Percentiles rank a stretch among this genome's conserved stretches.
Evolutionary conservation across 2,888 invertebrate species (phyloP).

Genomic region (Eupeodes luniger): DNA sequence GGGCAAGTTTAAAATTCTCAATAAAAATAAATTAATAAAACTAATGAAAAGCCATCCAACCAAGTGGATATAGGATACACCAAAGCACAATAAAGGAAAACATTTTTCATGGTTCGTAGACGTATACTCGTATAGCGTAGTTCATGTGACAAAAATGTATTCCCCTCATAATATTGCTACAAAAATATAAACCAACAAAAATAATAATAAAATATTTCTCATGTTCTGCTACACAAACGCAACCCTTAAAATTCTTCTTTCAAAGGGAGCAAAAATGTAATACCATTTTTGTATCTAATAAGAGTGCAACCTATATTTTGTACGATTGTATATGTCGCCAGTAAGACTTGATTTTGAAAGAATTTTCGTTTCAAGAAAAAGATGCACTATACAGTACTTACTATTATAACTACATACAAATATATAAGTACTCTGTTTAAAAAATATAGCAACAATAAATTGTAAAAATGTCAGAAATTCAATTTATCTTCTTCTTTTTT

Average conservation of each 20-base stretch:
- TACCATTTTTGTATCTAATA: neutral
- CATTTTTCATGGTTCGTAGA: neutral
- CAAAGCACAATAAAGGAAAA: neutral
- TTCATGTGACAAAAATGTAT: constrained; percentile 28
- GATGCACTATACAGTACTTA: neutral
- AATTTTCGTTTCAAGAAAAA: neutral
- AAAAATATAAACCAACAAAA: constrained; percentile 28
- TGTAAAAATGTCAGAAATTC: constrained; percentile 35
- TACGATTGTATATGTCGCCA: constrained; percentile 35
- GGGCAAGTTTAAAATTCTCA: constrained; percentile 1
- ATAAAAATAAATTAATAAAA: constrained; percentile 2
- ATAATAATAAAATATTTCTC: constrained; percentile 32
- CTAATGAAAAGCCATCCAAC: constrained; percentile 8
- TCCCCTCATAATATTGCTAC: neutral
- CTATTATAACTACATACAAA: too few relatives aligned
- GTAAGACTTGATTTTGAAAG: neutral
- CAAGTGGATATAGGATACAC: neutral
- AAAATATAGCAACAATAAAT: neutral
- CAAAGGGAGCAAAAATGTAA: neutral
- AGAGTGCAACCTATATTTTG: neutral
- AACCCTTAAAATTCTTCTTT: neutral
- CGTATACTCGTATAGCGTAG: neutral
- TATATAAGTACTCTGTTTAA: too few relatives aligned
- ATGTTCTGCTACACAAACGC: constrained; percentile 27
- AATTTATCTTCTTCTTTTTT: constrained; percentile 61